Evolutionary conservation across 2,797 vertebrate species (phyloP).

Genomic region (Anguilla marmorata): DNA sequence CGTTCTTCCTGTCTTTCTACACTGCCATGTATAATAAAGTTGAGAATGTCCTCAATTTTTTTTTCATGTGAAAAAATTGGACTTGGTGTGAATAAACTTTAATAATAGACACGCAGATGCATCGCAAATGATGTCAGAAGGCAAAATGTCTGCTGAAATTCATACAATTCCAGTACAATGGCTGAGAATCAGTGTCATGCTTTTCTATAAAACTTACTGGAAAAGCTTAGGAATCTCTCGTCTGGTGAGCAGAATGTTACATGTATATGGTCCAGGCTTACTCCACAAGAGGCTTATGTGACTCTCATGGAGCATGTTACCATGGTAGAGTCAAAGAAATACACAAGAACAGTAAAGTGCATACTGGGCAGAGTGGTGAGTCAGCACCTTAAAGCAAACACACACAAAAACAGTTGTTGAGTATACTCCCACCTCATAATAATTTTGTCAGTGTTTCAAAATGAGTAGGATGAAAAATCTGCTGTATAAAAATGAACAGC

Average conservation of each 20-base stretch:
- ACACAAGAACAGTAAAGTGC: constrained; percentile 44
- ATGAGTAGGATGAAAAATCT: constrained; percentile 54
- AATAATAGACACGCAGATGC: too few relatives aligned
- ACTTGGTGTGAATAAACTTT: too few relatives aligned
- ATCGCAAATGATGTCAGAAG: too few relatives aligned
- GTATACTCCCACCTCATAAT: constrained; percentile 48
- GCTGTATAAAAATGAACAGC: constrained; percentile 51
- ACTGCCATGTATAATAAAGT: too few relatives aligned
- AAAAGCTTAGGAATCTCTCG: background rate
- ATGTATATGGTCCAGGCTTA: background rate
- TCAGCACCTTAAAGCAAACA: constrained; percentile 53
- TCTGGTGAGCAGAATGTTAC: background rate
- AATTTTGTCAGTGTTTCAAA: constrained; percentile 53
- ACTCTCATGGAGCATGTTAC: constrained; percentile 34
- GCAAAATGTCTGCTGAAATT: background rate
- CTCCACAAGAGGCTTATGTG: background rate
- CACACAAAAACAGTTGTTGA: constrained; percentile 45
- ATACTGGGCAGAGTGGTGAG: constrained; percentile 52
- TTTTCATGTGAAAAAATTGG: too few relatives aligned
- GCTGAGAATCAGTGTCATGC: background rate
- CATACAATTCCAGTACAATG: background rate
- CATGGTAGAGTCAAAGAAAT: constrained; percentile 41
- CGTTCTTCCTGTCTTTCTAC: too few relatives aligned
- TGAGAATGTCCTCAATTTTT: too few relatives aligned
- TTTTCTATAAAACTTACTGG: background rate